Evolutionary conservation across 2,888 invertebrate species (phyloP).

Genomic region (Lycocerus yunnanus): DNA sequence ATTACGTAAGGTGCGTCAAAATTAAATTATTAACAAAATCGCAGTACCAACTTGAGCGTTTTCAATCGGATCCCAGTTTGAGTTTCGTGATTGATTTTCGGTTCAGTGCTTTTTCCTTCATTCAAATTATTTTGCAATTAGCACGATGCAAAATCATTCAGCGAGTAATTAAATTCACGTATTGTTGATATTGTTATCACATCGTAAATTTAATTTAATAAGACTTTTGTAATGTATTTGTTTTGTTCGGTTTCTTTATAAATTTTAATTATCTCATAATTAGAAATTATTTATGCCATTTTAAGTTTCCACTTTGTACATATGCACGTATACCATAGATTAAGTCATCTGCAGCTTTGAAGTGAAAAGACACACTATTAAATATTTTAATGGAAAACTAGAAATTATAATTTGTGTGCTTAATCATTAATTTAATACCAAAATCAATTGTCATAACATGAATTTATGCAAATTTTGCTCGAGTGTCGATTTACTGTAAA

Average conservation of each 20-base stretch:
- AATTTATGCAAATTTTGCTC: not conserved
- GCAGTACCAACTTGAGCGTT: not conserved
- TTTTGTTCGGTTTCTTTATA: not conserved
- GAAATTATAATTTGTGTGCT: not conserved
- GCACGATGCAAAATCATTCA: not conserved
- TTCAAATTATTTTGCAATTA: conserved; percentile 2
- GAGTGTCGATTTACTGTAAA: not conserved
- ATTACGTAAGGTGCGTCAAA: not conserved
- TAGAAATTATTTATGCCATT: not conserved
- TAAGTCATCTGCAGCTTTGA: not conserved
- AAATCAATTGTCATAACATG: not conserved
- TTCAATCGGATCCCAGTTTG: not conserved
- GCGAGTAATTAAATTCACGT: not conserved
- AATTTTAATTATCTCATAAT: not conserved
- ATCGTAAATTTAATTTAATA: not conserved
- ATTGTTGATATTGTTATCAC: not conserved
- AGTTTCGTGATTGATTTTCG: not conserved
- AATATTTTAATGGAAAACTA: not conserved
- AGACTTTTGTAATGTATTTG: not conserved
- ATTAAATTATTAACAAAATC: not conserved
- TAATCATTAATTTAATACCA: not conserved
- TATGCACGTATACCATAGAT: too few relatives aligned
- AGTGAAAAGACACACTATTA: not conserved
- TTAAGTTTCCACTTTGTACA: not conserved
- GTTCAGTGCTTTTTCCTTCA: not conserved